Evolutionary conservation across 1,140 invertebrate species (phyloP).

Genomic region (Steinernema feltiae): DNA sequence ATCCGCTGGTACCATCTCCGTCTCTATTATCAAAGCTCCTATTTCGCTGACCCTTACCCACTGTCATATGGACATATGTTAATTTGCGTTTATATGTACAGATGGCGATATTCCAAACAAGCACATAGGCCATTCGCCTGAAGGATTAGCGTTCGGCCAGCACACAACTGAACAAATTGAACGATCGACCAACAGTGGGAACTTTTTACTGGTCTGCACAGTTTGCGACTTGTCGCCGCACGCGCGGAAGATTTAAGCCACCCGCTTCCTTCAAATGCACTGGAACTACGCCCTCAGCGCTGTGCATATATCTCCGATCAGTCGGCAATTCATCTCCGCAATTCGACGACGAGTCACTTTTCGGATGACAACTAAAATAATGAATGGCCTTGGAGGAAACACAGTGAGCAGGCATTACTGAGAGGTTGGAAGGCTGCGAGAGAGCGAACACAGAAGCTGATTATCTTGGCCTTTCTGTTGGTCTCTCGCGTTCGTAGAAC

Average conservation of each 20-base stretch:
- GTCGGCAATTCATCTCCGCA: conserved; percentile 4
- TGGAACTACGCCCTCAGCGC: too few relatives aligned
- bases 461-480: not conserved
- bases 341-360: conserved; percentile 6
- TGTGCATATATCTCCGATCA: not conserved
- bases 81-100: conserved; percentile 10
- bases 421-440: not conserved
- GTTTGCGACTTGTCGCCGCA: not conserved
- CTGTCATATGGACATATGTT: conserved; percentile 1
- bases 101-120: conserved; percentile 4
- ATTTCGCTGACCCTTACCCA: not conserved
- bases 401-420: not conserved
- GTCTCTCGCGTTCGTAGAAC: not conserved
- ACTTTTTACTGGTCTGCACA: not conserved
- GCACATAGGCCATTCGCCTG: not conserved
- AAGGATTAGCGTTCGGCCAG: not conserved
- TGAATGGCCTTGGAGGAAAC: conserved; percentile 5
- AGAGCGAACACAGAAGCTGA: not conserved
- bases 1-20: too few relatives aligned
- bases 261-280: too few relatives aligned
- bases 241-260: not conserved
- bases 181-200: not conserved
- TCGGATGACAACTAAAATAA: conserved; percentile 14
- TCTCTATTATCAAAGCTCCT: not conserved
- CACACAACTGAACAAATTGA: not conserved